phyloP scores from a whole-genome alignment of 2,797 vertebrate species.

The Peromyscus nudipes region DNA sequence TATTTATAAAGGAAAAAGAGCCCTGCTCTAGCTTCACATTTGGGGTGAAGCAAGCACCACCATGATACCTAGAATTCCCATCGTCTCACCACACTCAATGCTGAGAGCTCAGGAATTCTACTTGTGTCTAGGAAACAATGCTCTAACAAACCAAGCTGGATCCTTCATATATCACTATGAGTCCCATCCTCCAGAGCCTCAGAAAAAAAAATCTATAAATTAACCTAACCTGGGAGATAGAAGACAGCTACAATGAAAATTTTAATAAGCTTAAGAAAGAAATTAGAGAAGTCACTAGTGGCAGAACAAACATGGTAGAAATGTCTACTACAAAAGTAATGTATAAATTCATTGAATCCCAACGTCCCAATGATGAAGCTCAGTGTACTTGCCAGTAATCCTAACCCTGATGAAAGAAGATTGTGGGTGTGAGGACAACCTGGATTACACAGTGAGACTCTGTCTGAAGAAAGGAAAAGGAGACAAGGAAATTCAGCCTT shows the following conservation, averaged over 20 bases:
- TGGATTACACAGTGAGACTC: background rate
- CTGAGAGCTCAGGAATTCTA: slow-evolving; percentile 23
- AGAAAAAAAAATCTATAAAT: slow-evolving; percentile 3
- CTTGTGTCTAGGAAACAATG: background rate
- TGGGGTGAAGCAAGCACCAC: background rate
- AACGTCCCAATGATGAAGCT: background rate
- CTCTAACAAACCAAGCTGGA: background rate
- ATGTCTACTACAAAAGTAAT: background rate
- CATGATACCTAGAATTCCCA: background rate
- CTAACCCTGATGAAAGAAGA: background rate
- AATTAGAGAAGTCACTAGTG: background rate
- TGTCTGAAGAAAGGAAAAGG: background rate
- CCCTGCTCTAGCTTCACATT: background rate
- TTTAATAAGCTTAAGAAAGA: background rate
- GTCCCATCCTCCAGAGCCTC: background rate
- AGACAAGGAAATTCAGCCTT: background rate
- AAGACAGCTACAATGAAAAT: background rate
- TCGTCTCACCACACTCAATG: background rate
- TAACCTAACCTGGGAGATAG: background rate
- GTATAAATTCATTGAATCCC: background rate
- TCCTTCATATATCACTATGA: slow-evolving; percentile 3
- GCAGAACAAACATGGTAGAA: background rate
- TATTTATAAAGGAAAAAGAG: background rate
- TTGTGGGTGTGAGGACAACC: background rate
- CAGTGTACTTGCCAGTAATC: no score